A percentile compares a stretch with the other conserved stretches of the same genome.
Evolutionary conservation across 2,888 invertebrate genomes (phyloP).

Genomic region (Orchesella flavescens): DNA sequence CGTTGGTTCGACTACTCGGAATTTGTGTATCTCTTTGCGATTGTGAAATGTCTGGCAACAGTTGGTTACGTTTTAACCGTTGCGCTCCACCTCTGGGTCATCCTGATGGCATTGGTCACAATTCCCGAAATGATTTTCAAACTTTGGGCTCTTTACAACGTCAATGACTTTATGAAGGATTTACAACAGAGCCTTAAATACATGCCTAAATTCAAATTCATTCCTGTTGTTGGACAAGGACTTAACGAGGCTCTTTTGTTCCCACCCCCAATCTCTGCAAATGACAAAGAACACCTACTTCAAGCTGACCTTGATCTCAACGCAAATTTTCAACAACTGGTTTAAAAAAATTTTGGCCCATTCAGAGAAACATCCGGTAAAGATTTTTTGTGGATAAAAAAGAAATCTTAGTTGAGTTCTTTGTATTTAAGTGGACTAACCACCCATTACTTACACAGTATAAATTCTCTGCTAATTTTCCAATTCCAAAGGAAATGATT

Average conservation of each 20-base stretch:
- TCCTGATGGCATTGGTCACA: constrained; percentile 39
- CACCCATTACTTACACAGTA: no score
- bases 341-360: not conserved
- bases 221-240: constrained; percentile 43
- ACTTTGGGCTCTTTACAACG: constrained; percentile 42
- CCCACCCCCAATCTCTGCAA: constrained; percentile 33
- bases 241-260: constrained; percentile 44
- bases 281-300: constrained; percentile 50
- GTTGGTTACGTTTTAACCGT: constrained; percentile 54
- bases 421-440: no score
- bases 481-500: no score
- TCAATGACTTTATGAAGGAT: constrained; percentile 56
- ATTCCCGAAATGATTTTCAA: constrained; percentile 59
- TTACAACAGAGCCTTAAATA: constrained; percentile 53
- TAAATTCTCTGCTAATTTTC: no score
- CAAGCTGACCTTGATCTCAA: constrained; percentile 35
- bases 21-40: constrained; percentile 50
- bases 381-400: no score
- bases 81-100: constrained; percentile 46
- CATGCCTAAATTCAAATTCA: constrained; percentile 59
- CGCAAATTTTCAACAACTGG: constrained; percentile 51
- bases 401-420: no score
- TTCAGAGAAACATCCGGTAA: no score
- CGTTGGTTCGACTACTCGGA: constrained; percentile 63
- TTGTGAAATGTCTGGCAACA: constrained; percentile 52